These are phyloP conservation scores for Perca flavescens DNA, from an alignment of 2,113 vertebrate genomes.

Conservation along the genomic window DNA sequence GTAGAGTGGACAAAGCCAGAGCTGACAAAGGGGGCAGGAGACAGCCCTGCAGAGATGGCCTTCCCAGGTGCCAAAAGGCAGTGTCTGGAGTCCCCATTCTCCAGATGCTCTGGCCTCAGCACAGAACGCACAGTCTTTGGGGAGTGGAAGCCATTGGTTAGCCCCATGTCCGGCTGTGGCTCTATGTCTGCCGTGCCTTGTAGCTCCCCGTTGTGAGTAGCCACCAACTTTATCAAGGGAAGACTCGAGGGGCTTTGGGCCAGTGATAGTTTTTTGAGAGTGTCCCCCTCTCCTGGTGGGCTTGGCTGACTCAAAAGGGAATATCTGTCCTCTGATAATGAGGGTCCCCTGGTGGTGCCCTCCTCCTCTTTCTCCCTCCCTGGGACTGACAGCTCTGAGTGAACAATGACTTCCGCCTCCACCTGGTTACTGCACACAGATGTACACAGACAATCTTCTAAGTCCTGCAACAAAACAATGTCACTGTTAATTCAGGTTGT, in stretches of 20 bases:
- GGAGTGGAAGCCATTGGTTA: slow-evolving; percentile 89
- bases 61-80: slow-evolving; percentile 70
- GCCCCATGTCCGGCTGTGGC: slow-evolving; percentile 58
- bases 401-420: slow-evolving; percentile 96
- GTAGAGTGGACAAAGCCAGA: slow-evolving; percentile 85
- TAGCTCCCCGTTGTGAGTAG: slow-evolving; percentile 70
- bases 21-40: slow-evolving; percentile 77
- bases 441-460: slow-evolving; percentile 77
- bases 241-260: slow-evolving; percentile 47
- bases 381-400: slow-evolving; percentile 91
- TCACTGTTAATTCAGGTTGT: slow-evolving; percentile 6
- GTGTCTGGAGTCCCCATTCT: slow-evolving; percentile 82
- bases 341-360: slow-evolving; percentile 60
- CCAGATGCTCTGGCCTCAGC: slow-evolving; percentile 68
- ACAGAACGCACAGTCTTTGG: slow-evolving; percentile 59
- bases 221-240: slow-evolving; percentile 58
- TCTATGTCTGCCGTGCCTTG: slow-evolving; percentile 51
- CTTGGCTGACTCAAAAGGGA: slow-evolving; percentile 50
- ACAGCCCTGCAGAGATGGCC: slow-evolving; percentile 66
- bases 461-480: slow-evolving; percentile 64
- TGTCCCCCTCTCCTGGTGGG: slow-evolving; percentile 46
- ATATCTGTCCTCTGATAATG: slow-evolving; percentile 61
- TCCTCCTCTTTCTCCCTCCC: slow-evolving; percentile 72
- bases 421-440: slow-evolving; percentile 88
- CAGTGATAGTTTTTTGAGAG: slow-evolving; percentile 49